These are phyloP conservation scores for Myotis davidii DNA, from an alignment of 2,113 vertebrate genomes.

Conservation along the genomic window DNA sequence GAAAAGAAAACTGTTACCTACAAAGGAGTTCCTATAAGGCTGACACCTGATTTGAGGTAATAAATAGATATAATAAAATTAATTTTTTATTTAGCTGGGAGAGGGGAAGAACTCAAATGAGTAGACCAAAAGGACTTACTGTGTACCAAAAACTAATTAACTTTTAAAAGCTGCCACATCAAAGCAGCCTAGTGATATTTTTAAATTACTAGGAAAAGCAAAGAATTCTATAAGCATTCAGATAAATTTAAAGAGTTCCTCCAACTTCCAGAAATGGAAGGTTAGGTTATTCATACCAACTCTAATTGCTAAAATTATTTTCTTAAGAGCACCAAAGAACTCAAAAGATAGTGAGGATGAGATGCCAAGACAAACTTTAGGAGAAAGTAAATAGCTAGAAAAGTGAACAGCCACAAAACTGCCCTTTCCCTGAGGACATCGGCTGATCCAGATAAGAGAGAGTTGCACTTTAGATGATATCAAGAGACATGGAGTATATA, in stretches of 20 bases:
- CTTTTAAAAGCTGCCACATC: not conserved
- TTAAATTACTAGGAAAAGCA: not conserved
- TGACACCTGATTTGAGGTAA: not conserved
- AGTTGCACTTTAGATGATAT: not conserved
- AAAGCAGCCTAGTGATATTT: not conserved
- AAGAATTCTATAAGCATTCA: not conserved
- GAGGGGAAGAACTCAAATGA: not conserved
- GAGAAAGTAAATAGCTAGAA: slow-evolving; percentile 21
- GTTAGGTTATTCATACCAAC: not conserved
- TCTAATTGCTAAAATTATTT: not conserved
- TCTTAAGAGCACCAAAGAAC: not conserved
- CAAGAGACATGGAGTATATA: not conserved
- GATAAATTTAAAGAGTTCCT: not conserved
- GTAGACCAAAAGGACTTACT: not conserved
- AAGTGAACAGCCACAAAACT: not conserved
- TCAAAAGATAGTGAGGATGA: not conserved
- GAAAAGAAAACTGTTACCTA: too few species aligned
- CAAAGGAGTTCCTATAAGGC: too few species aligned
- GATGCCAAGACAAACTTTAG: not conserved
- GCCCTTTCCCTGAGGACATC: not conserved
- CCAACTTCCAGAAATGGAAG: not conserved
- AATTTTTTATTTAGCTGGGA: not conserved
- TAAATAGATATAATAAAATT: not conserved
- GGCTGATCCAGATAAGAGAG: not conserved
- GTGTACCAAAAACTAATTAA: not conserved